phyloP scores from a whole-genome alignment of 1,140 invertebrate genomes.

The Diabrotica undecimpunctata region DNA sequence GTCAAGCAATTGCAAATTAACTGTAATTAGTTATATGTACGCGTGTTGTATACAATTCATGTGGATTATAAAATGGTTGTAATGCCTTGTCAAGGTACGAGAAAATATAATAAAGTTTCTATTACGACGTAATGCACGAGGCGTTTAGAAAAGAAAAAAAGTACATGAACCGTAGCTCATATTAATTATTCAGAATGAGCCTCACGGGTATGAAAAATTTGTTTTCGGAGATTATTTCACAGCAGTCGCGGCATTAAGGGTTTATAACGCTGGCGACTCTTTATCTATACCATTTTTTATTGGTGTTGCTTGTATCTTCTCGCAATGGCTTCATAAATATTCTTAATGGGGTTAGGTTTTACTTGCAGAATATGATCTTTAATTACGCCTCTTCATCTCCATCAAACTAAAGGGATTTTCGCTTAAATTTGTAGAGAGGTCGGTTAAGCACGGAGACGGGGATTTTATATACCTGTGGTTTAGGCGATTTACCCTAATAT shows the following conservation, averaged over 20 bases:
- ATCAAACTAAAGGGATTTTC: neutral
- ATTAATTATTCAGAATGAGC: constrained; percentile 12
- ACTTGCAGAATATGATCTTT: constrained; percentile 2
- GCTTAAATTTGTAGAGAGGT: neutral
- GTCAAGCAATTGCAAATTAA: too few relatives aligned
- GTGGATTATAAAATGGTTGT: too few relatives aligned
- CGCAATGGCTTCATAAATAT: constrained; percentile 4
- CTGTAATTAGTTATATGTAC: too few relatives aligned
- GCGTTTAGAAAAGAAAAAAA: neutral
- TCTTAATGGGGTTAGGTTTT: constrained; percentile 1
- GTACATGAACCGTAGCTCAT: neutral
- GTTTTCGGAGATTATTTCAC: constrained; percentile 6
- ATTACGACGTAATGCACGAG: neutral
- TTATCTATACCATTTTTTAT: constrained; percentile 6
- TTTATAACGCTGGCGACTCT: constrained; percentile 6
- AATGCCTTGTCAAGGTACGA: neutral
- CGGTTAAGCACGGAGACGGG: too few relatives aligned
- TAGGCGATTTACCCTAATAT: too few relatives aligned
- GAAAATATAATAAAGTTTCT: neutral
- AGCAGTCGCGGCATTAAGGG: constrained; percentile 3
- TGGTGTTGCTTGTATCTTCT: constrained; percentile 7
- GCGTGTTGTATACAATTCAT: too few relatives aligned
- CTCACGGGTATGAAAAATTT: constrained; percentile 6
- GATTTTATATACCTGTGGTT: too few relatives aligned
- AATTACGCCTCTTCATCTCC: neutral